Conservation (phyloP, 2,113 vertebrate species). For the Girardinichthys multiradiatus region DNA sequence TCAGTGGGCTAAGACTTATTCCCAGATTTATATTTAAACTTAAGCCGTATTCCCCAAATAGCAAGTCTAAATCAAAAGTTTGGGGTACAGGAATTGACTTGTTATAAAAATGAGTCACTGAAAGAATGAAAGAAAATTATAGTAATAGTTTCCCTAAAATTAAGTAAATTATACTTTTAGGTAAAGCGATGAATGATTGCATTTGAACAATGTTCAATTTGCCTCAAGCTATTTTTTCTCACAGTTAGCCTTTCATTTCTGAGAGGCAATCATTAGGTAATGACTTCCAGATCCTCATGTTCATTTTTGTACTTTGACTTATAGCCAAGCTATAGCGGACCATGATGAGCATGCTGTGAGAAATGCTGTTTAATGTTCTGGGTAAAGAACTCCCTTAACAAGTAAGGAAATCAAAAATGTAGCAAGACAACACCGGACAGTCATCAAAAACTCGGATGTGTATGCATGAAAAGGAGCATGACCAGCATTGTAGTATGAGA, state of each 20-base stretch:
- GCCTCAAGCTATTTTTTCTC: constrained; percentile 27
- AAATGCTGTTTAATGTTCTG: constrained; percentile 20
- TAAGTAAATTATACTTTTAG: constrained; percentile 36
- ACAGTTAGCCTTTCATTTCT: constrained; percentile 62
- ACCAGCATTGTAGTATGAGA: constrained; percentile 46
- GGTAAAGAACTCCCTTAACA: background rate
- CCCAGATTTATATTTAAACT: constrained; percentile 50
- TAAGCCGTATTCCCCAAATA: constrained; percentile 17
- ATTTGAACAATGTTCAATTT: constrained; percentile 34
- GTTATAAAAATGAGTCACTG: constrained; percentile 12
- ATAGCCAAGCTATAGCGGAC: constrained; percentile 25
- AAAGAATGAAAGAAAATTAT: constrained; percentile 3
- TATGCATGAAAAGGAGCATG: constrained; percentile 15
- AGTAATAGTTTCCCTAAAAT: constrained; percentile 28
- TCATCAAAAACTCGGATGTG: constrained; percentile 20
- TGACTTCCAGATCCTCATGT: constrained; percentile 71
- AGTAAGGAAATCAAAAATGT: constrained; percentile 21
- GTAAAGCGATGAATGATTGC: constrained; percentile 40
- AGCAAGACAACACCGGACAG: constrained; percentile 5
- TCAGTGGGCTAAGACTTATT: constrained; percentile 11
- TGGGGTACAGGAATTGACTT: constrained; percentile 5
- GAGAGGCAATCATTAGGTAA: constrained; percentile 70
- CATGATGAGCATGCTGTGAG: constrained; percentile 21
- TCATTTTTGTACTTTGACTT: constrained; percentile 36
- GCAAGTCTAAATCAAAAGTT: constrained; percentile 15